Conservation (phyloP, 2,888 invertebrate species). For the Melangyna quadrimaculata region DNA sequence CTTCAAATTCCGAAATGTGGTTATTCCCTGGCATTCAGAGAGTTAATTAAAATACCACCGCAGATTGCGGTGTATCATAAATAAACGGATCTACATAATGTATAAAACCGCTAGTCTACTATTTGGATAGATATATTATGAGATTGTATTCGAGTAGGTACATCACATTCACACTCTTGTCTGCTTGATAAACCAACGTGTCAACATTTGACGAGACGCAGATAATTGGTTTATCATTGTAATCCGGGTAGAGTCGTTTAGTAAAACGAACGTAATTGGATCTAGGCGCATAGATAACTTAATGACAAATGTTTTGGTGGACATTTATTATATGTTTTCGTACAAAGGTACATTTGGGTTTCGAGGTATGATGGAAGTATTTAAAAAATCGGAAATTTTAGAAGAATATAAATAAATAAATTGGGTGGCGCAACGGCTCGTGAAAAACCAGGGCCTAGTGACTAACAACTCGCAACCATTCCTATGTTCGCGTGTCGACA, state of each 20-base stretch:
- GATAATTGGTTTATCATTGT: slow-evolving; percentile 66
- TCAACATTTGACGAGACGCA: slow-evolving; percentile 65
- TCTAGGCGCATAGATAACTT: background rate
- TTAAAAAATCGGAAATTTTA: too few species aligned
- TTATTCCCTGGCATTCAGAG: slow-evolving; percentile 34
- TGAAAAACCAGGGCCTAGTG: too few species aligned
- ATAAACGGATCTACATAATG: slow-evolving; percentile 34
- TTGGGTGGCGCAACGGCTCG: too few species aligned
- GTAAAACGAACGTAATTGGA: slow-evolving; percentile 52
- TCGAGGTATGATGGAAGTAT: too few species aligned
- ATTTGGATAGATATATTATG: background rate
- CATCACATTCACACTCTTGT: slow-evolving; percentile 52
- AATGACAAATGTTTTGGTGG: background rate
- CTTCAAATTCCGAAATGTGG: slow-evolving; percentile 24
- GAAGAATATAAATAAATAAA: too few species aligned
- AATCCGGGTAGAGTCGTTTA: slow-evolving; percentile 50
- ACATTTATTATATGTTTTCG: background rate
- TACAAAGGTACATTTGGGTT: too few species aligned
- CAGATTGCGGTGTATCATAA: slow-evolving; percentile 65
- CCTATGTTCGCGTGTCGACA: too few species aligned
- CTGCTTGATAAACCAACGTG: slow-evolving; percentile 47
- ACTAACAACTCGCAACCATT: too few species aligned
- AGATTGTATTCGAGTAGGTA: background rate
- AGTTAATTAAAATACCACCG: slow-evolving; percentile 70
- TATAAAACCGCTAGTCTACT: slow-evolving; percentile 21